phyloP scores from a whole-genome alignment of 2,797 vertebrate species.

The Clarias fuscus region DNA sequence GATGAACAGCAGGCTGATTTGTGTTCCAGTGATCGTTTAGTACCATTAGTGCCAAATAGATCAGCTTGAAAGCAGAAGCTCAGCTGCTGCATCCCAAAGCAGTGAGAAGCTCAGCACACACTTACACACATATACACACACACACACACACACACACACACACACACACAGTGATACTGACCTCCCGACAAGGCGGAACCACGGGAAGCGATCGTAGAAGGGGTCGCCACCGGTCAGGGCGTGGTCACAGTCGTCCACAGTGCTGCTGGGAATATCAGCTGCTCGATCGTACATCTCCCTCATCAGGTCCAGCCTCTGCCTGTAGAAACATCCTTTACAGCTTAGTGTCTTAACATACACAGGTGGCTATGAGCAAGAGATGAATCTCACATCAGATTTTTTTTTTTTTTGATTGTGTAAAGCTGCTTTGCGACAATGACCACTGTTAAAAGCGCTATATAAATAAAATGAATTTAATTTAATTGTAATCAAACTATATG shows the following conservation, averaged over 20 bases:
- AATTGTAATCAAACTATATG: not conserved
- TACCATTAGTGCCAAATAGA: not conserved
- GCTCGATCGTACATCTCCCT: constrained; percentile 97
- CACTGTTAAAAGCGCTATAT: not conserved
- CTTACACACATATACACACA: constrained; percentile 38
- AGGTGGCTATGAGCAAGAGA: not conserved
- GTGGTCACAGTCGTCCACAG: constrained; percentile 92
- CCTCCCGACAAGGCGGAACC: constrained; percentile 98
- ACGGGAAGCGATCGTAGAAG: constrained; percentile 98
- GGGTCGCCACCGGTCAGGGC: constrained; percentile 93
- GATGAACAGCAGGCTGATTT: not conserved
- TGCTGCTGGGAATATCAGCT: constrained; percentile 90
- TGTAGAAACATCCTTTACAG: constrained; percentile 59
- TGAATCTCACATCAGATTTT: not conserved
- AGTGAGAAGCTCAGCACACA: constrained; percentile 24
- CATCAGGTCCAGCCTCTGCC: constrained; percentile 95
- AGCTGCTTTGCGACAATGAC: not conserved
- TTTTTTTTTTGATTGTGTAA: not conserved
- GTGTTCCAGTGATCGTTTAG: not conserved
- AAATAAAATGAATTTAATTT: not conserved
- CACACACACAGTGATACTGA: constrained; percentile 55
- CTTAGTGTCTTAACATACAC: not conserved
- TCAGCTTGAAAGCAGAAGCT: constrained; percentile 24
- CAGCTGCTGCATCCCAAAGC: constrained; percentile 38
- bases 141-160: constrained; percentile 21